Conservation (phyloP, 2,888 invertebrate genomes). For the Alcis repandata region DNA sequence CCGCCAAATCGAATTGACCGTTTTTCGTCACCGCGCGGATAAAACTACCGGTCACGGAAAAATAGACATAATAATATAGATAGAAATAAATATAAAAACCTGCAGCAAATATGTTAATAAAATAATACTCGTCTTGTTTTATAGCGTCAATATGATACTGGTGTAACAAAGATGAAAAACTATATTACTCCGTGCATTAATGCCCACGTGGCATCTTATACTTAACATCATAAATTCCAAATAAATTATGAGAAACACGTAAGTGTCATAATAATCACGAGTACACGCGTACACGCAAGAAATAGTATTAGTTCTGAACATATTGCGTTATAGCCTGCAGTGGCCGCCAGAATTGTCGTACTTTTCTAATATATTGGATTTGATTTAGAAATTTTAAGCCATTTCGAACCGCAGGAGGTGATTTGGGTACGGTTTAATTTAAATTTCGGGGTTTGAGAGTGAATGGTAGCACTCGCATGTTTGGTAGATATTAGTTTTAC, state of each 20-base stretch:
- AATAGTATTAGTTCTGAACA: conserved; percentile 28
- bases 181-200: background rate
- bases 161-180: background rate
- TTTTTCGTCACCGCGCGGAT: no score
- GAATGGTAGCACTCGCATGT: conserved; percentile 47
- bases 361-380: conserved; percentile 45
- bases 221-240: conserved; percentile 6
- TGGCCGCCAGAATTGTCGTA: conserved; percentile 32
- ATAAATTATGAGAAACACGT: conserved; percentile 26
- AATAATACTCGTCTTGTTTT: no score
- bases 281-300: conserved; percentile 14
- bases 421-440: conserved; percentile 52
- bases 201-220: background rate
- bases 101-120: no score
- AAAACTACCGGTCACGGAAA: no score
- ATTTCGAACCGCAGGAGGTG: conserved; percentile 48
- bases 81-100: no score
- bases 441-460: conserved; percentile 37
- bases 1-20: no score
- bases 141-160: no score
- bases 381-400: conserved; percentile 34
- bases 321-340: conserved; percentile 18
- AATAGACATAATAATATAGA: no score
- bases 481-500: conserved; percentile 43
- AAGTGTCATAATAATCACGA: conserved; percentile 28